Base-by-base conservation (phyloP, 2,113 vertebrate genomes). In the Carassius auratus region DNA sequence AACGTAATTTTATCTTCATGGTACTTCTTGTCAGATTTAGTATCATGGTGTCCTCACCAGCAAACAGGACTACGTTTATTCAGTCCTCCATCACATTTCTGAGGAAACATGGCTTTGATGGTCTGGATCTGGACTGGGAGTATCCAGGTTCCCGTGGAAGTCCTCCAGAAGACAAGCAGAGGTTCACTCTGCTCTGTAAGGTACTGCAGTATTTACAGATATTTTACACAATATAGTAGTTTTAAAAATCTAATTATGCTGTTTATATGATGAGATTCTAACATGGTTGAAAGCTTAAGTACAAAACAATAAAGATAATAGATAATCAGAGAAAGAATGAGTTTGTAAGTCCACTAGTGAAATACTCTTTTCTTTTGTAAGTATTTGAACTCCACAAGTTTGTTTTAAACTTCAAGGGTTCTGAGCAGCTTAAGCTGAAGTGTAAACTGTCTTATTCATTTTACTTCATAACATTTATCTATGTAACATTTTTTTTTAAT, bases 91-190 rank as follows among this genome's bases (percentile, higher is more conserved):
- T 95, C 83, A 86, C 21, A 14, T 92, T 94, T 75, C 91, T 96
- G 78, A 88, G 91, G 86, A 88, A 85, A 26, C 77, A 93, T 69
- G 89, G 89, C 2, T 97, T 96, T 91, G 95, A 96, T 90, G 95
- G 95, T 17, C 90, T 95, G 26, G 95, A 96, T 66, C 89, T 96
- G 81, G 94, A 96, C 88, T 94, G 96, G 90, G 94, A 96, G 87
- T 95, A 95, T 71, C 96, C 95, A 4, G 94, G 91, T 48, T 80
- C 94, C 1, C 89, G 92, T 85, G 95, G 94, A 59, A 96, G 95
- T 82, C 95, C 94, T 15, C 84, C 86, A 3, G 91, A 93, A 83
- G 95, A 96, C 26, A 26, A 26, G 26, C 26, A 26, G 26, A 26
- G 26, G 26, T 26, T 26, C 26, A 26, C 26, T 26, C 1, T 90